These are phyloP conservation scores for Panthera tigris DNA, from an alignment of 2,113 vertebrate genomes.

Conservation along the genomic window DNA sequence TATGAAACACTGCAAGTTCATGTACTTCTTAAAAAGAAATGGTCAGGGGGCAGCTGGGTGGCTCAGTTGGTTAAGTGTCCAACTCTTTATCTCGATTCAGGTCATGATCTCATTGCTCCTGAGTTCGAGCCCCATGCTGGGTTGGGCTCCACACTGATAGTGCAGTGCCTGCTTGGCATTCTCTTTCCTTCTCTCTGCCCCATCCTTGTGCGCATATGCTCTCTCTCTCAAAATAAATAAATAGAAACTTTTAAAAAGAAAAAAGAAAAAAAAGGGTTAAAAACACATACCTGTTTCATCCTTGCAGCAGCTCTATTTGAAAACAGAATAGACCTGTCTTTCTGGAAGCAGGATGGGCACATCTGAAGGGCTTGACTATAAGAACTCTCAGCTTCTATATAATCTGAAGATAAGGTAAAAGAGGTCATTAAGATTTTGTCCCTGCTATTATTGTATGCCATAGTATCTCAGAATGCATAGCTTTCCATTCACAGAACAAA, in stretches of 20 bases:
- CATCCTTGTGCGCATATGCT: no score
- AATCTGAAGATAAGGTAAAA: constrained; percentile 83
- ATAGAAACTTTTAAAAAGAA: no score
- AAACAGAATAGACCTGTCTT: constrained; percentile 90
- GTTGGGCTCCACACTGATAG: no score
- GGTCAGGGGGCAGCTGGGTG: no score
- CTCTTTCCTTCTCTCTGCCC: no score
- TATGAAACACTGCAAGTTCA: neutral
- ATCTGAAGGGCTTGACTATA: constrained; percentile 87
- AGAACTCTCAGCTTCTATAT: constrained; percentile 87
- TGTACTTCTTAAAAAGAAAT: neutral
- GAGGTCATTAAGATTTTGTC: neutral
- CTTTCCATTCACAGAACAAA: neutral
- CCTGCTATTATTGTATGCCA: neutral
- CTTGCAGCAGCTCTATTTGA: constrained; percentile 93
- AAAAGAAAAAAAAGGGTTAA: neutral
- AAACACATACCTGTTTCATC: constrained; percentile 88
- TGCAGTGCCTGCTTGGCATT: no score
- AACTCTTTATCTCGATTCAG: no score
- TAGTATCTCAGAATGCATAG: neutral
- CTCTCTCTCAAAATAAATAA: no score
- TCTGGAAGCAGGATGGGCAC: constrained; percentile 89
- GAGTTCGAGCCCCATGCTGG: no score
- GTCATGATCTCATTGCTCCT: no score
- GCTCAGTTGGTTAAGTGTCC: no score